Conservation (phyloP, 1,140 invertebrate species). For the Diprion similis region DNA sequence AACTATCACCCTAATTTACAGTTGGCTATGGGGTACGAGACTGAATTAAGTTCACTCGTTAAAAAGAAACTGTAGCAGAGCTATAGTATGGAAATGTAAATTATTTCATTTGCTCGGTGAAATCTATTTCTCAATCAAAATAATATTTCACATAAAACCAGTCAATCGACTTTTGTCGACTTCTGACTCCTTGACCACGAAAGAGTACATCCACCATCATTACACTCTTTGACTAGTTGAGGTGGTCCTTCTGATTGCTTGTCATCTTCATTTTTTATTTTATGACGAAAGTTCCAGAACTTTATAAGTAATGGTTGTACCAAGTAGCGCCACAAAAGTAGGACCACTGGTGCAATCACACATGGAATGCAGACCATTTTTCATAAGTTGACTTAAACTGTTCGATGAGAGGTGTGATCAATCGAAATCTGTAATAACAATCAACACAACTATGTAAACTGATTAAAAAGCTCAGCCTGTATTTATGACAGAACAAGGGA, state of each 20-base stretch:
- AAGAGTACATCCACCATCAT: conserved; percentile 53
- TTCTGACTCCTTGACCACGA: conserved; percentile 43
- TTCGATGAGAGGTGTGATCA: no score
- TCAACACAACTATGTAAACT: no score
- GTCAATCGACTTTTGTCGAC: conserved; percentile 26
- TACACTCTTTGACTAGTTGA: conserved; percentile 51
- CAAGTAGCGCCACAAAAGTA: conserved; percentile 51
- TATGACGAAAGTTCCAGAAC: conserved; percentile 43
- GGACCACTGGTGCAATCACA: conserved; percentile 48
- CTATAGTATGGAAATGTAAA: no score
- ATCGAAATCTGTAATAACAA: no score
- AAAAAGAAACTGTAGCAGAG: no score
- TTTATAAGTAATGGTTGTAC: conserved; percentile 49
- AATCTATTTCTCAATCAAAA: background rate
- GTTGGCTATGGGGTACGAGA: no score
- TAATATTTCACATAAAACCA: background rate
- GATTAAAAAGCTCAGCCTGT: no score
- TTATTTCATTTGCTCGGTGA: background rate
- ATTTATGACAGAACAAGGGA: no score
- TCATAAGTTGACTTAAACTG: background rate
- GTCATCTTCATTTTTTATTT: conserved; percentile 27
- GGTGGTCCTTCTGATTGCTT: conserved; percentile 31
- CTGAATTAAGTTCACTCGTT: no score
- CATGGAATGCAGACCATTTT: conserved; percentile 57
- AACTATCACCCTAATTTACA: no score